Percentiles rank a stretch among this genome's conserved stretches.
phyloP scores from a whole-genome alignment of 1,140 invertebrate genomes.

The Drosophila subobscura region DNA sequence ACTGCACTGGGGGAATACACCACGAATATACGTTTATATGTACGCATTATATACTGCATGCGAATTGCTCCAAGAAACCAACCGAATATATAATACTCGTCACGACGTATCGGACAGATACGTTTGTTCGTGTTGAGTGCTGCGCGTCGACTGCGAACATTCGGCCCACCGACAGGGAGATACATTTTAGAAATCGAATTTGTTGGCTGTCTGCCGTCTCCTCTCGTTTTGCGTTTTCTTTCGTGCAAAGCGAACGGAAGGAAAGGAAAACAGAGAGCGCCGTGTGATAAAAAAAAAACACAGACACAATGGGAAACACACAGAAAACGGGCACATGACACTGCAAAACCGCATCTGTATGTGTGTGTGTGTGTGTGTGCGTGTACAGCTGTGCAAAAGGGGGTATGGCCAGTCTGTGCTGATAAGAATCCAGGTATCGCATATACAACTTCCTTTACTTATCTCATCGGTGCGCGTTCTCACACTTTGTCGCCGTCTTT shows the following conservation, averaged over 20 bases:
- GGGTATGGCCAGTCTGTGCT: slow-evolving; percentile 46
- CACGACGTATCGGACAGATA: slow-evolving; percentile 72
- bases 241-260: not conserved
- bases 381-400: slow-evolving; percentile 18
- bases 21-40: slow-evolving; percentile 10
- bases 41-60: slow-evolving; percentile 25
- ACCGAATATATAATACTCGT: slow-evolving; percentile 70
- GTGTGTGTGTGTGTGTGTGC: slow-evolving; percentile 13
- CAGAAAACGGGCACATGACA: slow-evolving; percentile 65
- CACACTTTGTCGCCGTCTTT: not conserved
- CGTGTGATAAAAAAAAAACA: slow-evolving; percentile 68
- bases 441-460: slow-evolving; percentile 30
- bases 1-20: slow-evolving; percentile 32
- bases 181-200: slow-evolving; percentile 75
- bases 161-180: slow-evolving; percentile 53
- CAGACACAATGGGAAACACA: slow-evolving; percentile 51
- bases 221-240: no score
- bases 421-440: slow-evolving; percentile 55
- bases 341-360: slow-evolving; percentile 43
- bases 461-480: slow-evolving; percentile 14
- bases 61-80: slow-evolving; percentile 55
- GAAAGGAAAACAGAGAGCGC: slow-evolving; percentile 46
- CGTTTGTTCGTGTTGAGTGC: slow-evolving; percentile 81
- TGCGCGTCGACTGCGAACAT: slow-evolving; percentile 71
- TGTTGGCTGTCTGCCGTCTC: not conserved